These are phyloP conservation scores for Petroica traversi DNA, from an alignment of 2,113 vertebrate genomes.

Conservation along the genomic window DNA sequence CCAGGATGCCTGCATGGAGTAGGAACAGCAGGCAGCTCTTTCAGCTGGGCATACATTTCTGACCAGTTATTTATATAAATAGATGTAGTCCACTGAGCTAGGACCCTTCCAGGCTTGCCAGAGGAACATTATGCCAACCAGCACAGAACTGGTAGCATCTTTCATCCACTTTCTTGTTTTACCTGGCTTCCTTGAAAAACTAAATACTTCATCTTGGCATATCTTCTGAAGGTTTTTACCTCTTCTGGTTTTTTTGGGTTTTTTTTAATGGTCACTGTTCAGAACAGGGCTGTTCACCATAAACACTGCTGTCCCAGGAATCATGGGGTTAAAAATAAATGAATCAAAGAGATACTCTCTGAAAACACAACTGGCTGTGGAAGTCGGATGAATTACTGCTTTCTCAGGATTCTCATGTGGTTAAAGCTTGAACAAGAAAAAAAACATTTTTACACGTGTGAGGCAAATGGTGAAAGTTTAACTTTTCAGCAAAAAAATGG, in stretches of 20 bases:
- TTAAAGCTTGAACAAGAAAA: not conserved
- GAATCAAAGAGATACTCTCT: not conserved
- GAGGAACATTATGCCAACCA: not conserved
- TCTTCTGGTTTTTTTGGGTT: rapidly evolving
- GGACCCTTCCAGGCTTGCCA: not conserved
- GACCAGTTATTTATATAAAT: not conserved
- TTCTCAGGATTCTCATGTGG: not conserved
- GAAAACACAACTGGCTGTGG: not conserved
- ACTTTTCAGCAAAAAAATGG: not conserved
- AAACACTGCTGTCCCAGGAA: not conserved
- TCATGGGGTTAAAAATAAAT: not conserved
- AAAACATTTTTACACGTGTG: not conserved
- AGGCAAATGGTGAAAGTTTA: not conserved
- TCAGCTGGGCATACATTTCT: not conserved
- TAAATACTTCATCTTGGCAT: not conserved
- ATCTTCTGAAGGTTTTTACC: not conserved
- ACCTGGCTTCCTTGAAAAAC: not conserved
- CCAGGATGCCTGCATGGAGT: not conserved
- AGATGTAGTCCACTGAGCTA: not conserved
- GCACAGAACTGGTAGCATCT: not conserved
- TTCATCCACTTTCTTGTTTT: not conserved
- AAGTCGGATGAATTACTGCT: not conserved
- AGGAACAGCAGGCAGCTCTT: not conserved
- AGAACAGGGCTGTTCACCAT: not conserved
- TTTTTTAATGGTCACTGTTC: not conserved